Percentiles rank a stretch among this genome's conserved stretches.
Conservation (phyloP, 2,113 vertebrate species). For the Mixornis gularis region DNA sequence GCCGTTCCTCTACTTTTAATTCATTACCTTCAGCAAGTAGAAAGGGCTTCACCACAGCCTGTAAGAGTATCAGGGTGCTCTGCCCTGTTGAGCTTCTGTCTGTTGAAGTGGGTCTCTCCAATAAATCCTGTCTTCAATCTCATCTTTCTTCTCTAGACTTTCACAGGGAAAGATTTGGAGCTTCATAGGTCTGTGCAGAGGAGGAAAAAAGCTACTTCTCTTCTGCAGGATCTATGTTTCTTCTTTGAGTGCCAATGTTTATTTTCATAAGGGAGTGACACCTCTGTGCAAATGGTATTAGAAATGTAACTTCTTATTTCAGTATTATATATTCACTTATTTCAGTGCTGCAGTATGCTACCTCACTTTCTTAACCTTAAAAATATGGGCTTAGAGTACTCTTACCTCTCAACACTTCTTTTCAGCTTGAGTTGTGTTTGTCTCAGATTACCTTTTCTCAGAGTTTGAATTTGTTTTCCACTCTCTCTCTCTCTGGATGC, state of each 20-base stretch:
- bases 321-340: no score
- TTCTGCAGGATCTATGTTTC: not conserved
- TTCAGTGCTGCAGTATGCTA: not conserved
- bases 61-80: not conserved
- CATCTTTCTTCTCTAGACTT: not conserved
- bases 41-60: not conserved
- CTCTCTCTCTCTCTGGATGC: not conserved
- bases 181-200: not conserved
- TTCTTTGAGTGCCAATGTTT: not conserved
- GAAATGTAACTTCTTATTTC: not conserved
- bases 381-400: not conserved
- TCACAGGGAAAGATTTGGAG: not conserved
- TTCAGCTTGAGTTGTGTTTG: not conserved
- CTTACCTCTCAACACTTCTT: not conserved
- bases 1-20: not conserved
- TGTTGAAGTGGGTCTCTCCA: not conserved
- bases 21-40: not conserved
- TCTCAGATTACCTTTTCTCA: not conserved
- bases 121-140: not conserved
- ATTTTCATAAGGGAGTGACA: not conserved
- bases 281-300: not conserved
- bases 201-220: not conserved
- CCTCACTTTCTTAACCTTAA: not conserved
- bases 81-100: not conserved
- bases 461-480: not conserved